Evolutionary conservation across 1,140 invertebrate genomes (phyloP).

Genomic region (Proales similis): DNA sequence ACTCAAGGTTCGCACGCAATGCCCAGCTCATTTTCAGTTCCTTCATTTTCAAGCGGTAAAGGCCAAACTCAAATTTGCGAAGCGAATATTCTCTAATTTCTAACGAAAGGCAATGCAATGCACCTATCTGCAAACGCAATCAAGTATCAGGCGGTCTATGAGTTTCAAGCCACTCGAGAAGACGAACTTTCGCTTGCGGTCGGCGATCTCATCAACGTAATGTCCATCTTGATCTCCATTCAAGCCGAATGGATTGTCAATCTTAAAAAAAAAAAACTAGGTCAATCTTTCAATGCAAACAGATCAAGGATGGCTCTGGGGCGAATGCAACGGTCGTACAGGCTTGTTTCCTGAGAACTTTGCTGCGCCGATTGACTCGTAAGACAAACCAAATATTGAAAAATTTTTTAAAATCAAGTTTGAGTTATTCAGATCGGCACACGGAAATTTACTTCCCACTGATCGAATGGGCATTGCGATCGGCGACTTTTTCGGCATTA

Average conservation of each 20-base stretch:
- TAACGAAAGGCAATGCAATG: too few species aligned
- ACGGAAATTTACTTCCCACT: too few species aligned
- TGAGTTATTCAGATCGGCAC: too few species aligned
- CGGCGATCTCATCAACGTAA: slow-evolving; percentile 80
- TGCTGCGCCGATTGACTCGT: slow-evolving; percentile 55
- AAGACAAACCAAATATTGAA: slow-evolving; percentile 9
- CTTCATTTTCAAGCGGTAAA: too few species aligned
- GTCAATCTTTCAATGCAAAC: slow-evolving; percentile 38
- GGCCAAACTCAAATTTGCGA: too few species aligned
- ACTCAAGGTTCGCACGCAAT: too few species aligned
- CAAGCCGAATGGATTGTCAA: background rate
- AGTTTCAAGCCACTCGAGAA: slow-evolving; percentile 79
- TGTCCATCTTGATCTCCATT: slow-evolving; percentile 34
- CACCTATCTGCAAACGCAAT: slow-evolving; percentile 50
- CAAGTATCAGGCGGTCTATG: slow-evolving; percentile 81
- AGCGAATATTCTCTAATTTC: too few species aligned
- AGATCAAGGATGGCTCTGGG: slow-evolving; percentile 93
- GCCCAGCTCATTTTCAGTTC: too few species aligned
- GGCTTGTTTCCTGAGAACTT: slow-evolving; percentile 99
- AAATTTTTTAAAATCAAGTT: slow-evolving; percentile 4
- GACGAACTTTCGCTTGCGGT: slow-evolving; percentile 90
- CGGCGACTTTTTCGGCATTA: too few species aligned
- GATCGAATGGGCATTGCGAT: too few species aligned
- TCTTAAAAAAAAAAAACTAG: slow-evolving; percentile 10
- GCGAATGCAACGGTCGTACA: slow-evolving; percentile 69